Base-by-base conservation (phyloP, 2,797 vertebrate genomes). In the Psittacula echo region DNA sequence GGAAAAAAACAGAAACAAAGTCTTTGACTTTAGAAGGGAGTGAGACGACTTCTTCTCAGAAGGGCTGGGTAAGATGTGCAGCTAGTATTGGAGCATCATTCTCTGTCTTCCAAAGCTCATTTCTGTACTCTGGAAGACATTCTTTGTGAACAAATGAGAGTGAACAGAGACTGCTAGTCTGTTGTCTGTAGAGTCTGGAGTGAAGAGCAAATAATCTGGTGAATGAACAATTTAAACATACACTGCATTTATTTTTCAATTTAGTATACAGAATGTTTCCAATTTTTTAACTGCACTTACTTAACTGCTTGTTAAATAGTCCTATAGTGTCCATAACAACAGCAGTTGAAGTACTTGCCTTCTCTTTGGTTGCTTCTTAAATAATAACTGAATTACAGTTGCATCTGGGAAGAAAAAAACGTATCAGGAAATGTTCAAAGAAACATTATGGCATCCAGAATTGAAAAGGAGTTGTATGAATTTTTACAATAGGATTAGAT, bases 281-380 rank as follows among this genome's bases (percentile, higher is more conserved):
- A 11, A 42, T 75, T 85, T 32, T 32, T 37, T 47, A 83, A 19
- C 27, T 58, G 27, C 4, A 3, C 2, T 62, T 65, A 30, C 29
- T 45, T 67, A 24, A n/a, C 16, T 68, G 12, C 11, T 65, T 61
- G 30, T 65, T 73, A 47, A 78, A 70, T 23, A n/a, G 15, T 27
- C 5, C 60, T 13, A 10, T 0, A 0, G 27, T 48, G 17, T 30
- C 34, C 1, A 0, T 51, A 85, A 45, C 15, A 50, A 14, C 21
- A 54, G 22, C 47, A 79, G 42, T 8, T 64, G 26, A 79, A 82
- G 19, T 20, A 72, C 9, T 54, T 67, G 30, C 13, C 18, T 78
- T 13, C 8, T 27, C 2, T 70, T 62, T 41, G 10, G 16, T 58
- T 85, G 30, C 23, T 68, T 71, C 30, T 72, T 30, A 51, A 78